Conservation (phyloP, 1,140 invertebrate genomes). For the Chionoecetes opilio region DNA sequence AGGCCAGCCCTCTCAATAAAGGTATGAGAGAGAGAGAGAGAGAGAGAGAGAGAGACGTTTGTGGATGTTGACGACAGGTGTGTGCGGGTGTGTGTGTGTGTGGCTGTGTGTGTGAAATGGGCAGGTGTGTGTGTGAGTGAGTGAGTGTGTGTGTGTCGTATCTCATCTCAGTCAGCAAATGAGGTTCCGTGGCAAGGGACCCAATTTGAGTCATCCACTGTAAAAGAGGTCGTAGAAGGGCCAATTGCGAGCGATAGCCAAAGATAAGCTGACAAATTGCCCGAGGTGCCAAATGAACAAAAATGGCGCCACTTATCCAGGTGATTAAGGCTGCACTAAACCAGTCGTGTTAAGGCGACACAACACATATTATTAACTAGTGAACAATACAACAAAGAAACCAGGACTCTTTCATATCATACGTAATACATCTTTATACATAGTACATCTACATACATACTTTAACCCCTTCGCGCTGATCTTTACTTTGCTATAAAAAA, state of each 20-base stretch:
- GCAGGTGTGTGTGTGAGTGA: not conserved
- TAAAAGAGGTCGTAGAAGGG: not conserved
- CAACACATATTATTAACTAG: too few species aligned
- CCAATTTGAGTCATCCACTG: not conserved
- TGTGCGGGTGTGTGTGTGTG: slow-evolving; percentile 5
- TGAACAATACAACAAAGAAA: too few species aligned
- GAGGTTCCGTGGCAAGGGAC: not conserved
- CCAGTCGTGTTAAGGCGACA: too few species aligned
- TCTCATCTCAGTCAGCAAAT: not conserved
- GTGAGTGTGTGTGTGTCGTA: not conserved
- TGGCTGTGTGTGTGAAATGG: not conserved
- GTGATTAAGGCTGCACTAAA: too few species aligned
- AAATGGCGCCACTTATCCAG: not conserved
- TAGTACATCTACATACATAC: too few species aligned
- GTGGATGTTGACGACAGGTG: not conserved
- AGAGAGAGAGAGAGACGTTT: not conserved
- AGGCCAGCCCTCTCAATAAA: too few species aligned
- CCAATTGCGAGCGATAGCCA: not conserved
- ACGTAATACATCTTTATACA: too few species aligned
- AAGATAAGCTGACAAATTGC: not conserved
- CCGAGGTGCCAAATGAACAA: not conserved
- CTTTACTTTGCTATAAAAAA: too few species aligned
- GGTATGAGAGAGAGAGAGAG: not conserved
- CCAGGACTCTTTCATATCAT: too few species aligned
- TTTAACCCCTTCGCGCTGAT: too few species aligned